Percentiles rank a stretch among this genome's conserved stretches.
Evolutionary conservation across 2,888 invertebrate species (phyloP).

Genomic region (Megastigmus dorsalis): DNA sequence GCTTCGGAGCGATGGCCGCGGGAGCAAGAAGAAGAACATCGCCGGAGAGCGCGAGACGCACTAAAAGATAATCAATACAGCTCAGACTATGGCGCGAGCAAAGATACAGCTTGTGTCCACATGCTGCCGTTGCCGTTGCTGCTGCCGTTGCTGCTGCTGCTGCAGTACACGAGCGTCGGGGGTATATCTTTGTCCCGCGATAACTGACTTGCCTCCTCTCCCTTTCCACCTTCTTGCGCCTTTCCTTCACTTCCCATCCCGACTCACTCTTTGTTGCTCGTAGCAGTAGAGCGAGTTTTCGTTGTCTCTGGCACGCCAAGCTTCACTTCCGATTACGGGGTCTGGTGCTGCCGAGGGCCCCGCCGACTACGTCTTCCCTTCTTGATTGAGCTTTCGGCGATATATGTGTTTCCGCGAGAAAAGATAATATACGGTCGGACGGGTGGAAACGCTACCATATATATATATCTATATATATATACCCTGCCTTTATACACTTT

Average conservation of each 20-base stretch:
- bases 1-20: too few relatives aligned
- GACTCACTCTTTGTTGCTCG: conserved; percentile 35
- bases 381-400: conserved; percentile 37
- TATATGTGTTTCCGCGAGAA: conserved; percentile 38
- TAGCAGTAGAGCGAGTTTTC: conserved; percentile 7
- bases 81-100: conserved; percentile 39
- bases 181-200: conserved; percentile 50
- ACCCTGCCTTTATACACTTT: too few relatives aligned
- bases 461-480: too few relatives aligned
- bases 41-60: conserved; percentile 53
- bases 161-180: conserved; percentile 12
- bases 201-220: conserved; percentile 24
- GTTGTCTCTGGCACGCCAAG: conserved; percentile 34
- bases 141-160: too few relatives aligned
- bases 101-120: conserved; percentile 56
- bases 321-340: conserved; percentile 41
- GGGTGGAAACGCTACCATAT: too few relatives aligned
- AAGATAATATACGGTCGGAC: conserved; percentile 29
- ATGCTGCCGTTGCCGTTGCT: too few relatives aligned
- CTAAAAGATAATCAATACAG: conserved; percentile 65
- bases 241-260: too few relatives aligned
- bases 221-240: conserved; percentile 34
- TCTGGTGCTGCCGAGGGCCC: too few relatives aligned
- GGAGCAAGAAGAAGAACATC: conserved; percentile 20
- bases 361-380: conserved; percentile 12